Percentiles rank a stretch among this genome's conserved stretches.
phyloP scores from a whole-genome alignment of 1,140 invertebrate species.

The Acyrthosiphon pisum region DNA sequence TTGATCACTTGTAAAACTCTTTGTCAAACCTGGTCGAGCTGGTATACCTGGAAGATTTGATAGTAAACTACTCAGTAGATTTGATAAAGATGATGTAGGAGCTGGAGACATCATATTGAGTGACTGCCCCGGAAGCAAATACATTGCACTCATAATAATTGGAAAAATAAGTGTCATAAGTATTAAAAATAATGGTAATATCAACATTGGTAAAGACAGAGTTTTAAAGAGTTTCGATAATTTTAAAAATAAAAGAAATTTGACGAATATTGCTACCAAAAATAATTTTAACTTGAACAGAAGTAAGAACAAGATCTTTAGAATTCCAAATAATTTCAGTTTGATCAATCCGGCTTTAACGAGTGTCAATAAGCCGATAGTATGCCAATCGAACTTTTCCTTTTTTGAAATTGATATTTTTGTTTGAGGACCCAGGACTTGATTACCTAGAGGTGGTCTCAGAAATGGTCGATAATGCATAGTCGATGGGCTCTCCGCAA shows the following conservation, averaged over 20 bases:
- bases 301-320: not conserved
- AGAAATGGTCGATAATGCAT: not conserved
- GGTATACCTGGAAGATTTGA: not conserved
- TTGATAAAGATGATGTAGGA: not conserved
- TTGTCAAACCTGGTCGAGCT: not conserved
- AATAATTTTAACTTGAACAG: not conserved
- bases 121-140: not conserved
- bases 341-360: not conserved
- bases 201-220: not conserved
- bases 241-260: not conserved
- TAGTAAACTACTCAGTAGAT: not conserved
- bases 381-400: not conserved
- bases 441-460: not conserved
- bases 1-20: not conserved
- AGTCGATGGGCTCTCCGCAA: not conserved
- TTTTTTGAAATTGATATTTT: not conserved
- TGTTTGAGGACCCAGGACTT: not conserved
- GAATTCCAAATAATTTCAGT: not conserved
- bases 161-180: not conserved
- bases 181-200: not conserved
- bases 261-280: not conserved
- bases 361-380: not conserved
- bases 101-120: not conserved
- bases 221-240: not conserved
- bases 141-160: not conserved